phyloP scores from a whole-genome alignment of 64 coral and sea anemone species.

The Stylophora pistillata region DNA sequence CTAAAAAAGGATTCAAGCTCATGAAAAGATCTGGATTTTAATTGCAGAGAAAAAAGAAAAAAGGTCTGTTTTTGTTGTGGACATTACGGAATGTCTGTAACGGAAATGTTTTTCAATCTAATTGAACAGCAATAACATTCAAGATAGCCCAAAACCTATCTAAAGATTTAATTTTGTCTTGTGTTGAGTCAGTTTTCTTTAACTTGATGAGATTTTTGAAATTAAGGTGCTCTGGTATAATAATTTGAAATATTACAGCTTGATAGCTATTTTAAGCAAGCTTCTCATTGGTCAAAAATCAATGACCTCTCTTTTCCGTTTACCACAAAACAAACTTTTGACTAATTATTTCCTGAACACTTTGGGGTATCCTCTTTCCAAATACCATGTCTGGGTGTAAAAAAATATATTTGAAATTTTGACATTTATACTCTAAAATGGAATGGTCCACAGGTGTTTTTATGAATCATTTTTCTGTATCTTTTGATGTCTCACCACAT shows the following conservation, averaged over 20 bases:
- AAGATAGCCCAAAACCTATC: background rate
- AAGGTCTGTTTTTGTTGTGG: background rate
- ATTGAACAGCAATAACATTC: background rate
- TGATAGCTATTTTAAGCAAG: background rate
- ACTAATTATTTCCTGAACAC: background rate
- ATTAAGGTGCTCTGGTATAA: background rate
- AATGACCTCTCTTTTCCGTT: background rate
- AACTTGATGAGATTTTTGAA: background rate
- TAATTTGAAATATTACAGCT: background rate
- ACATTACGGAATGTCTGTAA: background rate
- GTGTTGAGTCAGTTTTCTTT: background rate
- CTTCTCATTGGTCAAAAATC: background rate
- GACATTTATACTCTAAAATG: background rate
- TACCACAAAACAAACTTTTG: background rate
- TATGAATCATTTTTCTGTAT: too few species aligned
- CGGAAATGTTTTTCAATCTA: background rate
- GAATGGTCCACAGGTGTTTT: too few species aligned
- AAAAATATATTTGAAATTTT: background rate
- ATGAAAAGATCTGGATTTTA: conserved; percentile 11
- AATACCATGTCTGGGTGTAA: background rate
- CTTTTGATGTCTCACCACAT: too few species aligned
- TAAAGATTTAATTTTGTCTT: background rate
- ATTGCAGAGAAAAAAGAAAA: background rate
- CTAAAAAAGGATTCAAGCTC: conserved; percentile 1
- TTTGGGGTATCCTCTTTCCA: background rate